Evolutionary conservation across 2,113 vertebrate genomes (phyloP).

Genomic region (Saguinus imperator): DNA sequence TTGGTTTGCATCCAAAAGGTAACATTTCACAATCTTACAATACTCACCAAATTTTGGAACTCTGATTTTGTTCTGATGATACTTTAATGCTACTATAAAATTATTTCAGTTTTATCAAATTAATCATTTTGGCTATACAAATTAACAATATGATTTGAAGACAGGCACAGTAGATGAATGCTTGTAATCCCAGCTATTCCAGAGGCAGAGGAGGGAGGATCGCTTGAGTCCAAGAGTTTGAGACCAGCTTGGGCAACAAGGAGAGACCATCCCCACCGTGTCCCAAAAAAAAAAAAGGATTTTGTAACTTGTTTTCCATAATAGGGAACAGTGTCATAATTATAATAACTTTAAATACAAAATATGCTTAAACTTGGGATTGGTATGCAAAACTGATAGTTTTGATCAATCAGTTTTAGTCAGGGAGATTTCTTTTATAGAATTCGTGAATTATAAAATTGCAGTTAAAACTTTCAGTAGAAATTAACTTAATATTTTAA

Average conservation of each 20-base stretch:
- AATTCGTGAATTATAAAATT: constrained; percentile 14
- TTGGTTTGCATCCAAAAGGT: background rate
- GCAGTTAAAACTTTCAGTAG: background rate
- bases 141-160: background rate
- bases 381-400: background rate
- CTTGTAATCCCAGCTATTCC: background rate
- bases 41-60: background rate
- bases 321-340: background rate
- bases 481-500: constrained; percentile 42
- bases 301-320: constrained; percentile 39
- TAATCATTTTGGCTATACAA: background rate
- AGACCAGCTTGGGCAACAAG: background rate
- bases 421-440: background rate
- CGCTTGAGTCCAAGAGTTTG: background rate
- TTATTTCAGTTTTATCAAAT: constrained; percentile 7
- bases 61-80: background rate
- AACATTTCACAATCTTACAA: background rate
- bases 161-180: too few relatives aligned
- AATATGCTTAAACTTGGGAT: background rate
- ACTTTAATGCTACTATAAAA: background rate
- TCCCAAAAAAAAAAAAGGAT: background rate
- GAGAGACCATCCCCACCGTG: background rate
- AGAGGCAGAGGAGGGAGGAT: background rate
- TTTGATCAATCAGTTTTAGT: constrained; percentile 5
- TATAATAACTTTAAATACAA: constrained; percentile 20